A percentile compares a stretch with the other conserved stretches of the same genome.
phyloP scores from a whole-genome alignment of 1,140 invertebrate species.

The Bombus vancouverensis region DNA sequence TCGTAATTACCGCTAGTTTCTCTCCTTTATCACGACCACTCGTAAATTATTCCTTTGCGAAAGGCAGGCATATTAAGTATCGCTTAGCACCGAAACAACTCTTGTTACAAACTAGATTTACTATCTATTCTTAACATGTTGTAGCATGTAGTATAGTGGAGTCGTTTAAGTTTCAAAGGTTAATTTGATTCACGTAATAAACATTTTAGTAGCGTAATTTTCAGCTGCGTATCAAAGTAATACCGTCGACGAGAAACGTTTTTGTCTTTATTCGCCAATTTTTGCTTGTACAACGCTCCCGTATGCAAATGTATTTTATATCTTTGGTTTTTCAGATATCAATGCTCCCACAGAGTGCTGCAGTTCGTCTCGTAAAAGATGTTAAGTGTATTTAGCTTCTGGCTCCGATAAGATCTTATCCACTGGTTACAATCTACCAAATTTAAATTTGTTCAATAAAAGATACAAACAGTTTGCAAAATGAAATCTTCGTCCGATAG shows the following conservation, averaged over 20 bases:
- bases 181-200: background rate
- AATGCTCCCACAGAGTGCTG: too few species aligned
- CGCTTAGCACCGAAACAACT: conserved; percentile 37
- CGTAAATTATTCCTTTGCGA: conserved; percentile 19
- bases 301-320: background rate
- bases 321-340: background rate
- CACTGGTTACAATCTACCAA: background rate
- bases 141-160: too few species aligned
- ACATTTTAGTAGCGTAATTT: too few species aligned
- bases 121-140: too few species aligned
- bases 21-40: conserved; percentile 55
- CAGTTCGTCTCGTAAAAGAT: background rate
- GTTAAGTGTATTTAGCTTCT: background rate
- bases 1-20: conserved; percentile 64
- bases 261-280: background rate
- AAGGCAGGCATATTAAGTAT: conserved; percentile 12
- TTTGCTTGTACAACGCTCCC: too few species aligned
- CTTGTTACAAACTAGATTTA: conserved; percentile 14
- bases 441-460: background rate
- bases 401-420: background rate
- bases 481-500: background rate
- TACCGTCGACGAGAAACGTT: background rate
- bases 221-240: too few species aligned
- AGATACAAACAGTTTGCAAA: background rate
- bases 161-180: background rate